Conservation (phyloP, 2,113 vertebrate species). For the Potamarius usumacintae region DNA sequence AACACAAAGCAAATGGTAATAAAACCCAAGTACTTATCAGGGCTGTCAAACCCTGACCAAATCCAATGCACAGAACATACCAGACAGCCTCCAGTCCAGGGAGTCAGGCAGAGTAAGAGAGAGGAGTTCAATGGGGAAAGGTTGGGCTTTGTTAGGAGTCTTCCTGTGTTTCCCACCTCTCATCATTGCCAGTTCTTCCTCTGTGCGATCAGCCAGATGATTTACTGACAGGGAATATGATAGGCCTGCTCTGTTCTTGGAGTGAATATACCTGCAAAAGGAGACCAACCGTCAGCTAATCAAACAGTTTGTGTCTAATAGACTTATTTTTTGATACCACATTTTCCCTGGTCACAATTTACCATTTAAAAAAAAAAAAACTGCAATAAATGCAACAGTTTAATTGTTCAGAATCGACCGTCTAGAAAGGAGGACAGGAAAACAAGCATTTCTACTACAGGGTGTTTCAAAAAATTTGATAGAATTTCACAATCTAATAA, state of each 20-base stretch:
- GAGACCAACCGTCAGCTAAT: background rate
- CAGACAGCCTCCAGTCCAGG: constrained; percentile 77
- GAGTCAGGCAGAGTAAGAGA: constrained; percentile 67
- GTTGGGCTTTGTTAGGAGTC: constrained; percentile 67
- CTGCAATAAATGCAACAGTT: background rate
- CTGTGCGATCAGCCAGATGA: constrained; percentile 73
- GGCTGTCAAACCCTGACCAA: background rate
- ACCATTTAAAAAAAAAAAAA: background rate
- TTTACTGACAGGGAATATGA: constrained; percentile 74
- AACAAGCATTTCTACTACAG: no score
- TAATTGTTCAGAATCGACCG: background rate
- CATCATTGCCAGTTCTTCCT: constrained; percentile 67
- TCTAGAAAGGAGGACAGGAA: background rate
- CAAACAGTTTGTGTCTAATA: background rate
- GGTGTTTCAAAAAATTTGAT: no score
- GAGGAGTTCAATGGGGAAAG: constrained; percentile 65
- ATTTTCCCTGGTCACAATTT: background rate
- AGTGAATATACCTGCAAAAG: constrained; percentile 73
- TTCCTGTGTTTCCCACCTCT: constrained; percentile 62
- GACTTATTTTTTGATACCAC: background rate
- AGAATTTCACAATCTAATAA: no score
- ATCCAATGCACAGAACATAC: constrained; percentile 52
- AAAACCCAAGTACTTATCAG: background rate
- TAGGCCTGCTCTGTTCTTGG: constrained; percentile 75
- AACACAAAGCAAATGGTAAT: background rate